Conservation (phyloP, 2,113 vertebrate species). For the Gallinago jamesoni region DNA sequence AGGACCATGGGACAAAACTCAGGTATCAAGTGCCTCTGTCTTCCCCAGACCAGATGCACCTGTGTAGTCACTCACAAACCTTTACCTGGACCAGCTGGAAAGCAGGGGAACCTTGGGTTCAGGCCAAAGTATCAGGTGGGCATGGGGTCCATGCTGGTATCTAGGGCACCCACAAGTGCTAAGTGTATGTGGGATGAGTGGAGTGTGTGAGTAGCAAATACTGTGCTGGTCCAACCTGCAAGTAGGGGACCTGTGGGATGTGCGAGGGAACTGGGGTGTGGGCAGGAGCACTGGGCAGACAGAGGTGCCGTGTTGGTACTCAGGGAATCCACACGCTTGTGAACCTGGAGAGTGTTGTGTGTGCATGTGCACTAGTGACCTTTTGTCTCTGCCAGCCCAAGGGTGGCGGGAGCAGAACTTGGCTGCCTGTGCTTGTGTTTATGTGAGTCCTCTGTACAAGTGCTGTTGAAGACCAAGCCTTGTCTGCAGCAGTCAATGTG, state of each 20-base stretch:
- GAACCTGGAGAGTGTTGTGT: neutral
- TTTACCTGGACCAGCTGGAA: neutral
- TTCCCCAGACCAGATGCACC: fast-evolving
- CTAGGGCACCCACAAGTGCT: too few relatives aligned
- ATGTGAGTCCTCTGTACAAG: neutral
- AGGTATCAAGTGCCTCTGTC: too few relatives aligned
- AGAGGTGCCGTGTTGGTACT: neutral
- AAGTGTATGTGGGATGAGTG: neutral
- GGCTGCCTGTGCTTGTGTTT: neutral
- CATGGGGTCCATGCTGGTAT: too few relatives aligned
- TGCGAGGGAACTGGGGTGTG: too few relatives aligned
- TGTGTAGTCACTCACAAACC: neutral
- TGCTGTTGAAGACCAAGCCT: neutral
- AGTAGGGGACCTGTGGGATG: fast-evolving
- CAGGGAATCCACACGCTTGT: neutral
- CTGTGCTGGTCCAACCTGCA: fast-evolving
- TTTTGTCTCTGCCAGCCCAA: neutral
- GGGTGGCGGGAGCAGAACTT: neutral
- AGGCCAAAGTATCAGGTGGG: neutral
- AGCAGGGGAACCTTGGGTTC: neutral
- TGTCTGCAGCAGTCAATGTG: neutral
- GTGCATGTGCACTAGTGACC: neutral
- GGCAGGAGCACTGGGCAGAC: neutral
- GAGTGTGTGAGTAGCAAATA: neutral
- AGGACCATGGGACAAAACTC: neutral